Conservation (phyloP, 2,113 vertebrate species). For the Xiphophorus couchianus region DNA sequence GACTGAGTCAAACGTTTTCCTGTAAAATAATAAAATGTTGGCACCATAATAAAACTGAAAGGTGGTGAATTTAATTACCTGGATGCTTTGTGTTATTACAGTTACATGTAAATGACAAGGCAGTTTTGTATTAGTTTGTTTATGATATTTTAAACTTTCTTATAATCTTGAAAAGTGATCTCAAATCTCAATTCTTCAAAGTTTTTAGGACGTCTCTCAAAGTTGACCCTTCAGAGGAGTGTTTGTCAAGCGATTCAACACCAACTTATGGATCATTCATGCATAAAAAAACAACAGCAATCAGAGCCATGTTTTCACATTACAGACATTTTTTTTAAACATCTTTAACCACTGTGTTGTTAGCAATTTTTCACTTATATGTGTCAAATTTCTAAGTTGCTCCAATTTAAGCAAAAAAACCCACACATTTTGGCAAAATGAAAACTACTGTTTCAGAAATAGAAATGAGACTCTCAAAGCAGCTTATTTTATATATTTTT, state of each 20-base stretch:
- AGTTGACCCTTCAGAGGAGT: not conserved
- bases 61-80: not conserved
- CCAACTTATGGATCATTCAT: not conserved
- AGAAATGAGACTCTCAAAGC: not conserved
- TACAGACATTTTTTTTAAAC: not conserved
- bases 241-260: no score
- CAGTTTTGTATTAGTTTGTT: not conserved
- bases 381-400: not conserved
- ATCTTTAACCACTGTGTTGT: not conserved
- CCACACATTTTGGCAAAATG: not conserved
- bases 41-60: not conserved
- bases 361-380: not conserved
- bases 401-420: not conserved
- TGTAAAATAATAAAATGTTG: not conserved
- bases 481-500: not conserved
- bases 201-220: not conserved
- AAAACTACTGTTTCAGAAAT: not conserved
- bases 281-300: not conserved
- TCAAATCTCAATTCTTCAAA: not conserved
- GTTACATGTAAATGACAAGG: not conserved
- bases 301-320: not conserved
- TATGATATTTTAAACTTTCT: not conserved
- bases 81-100: not conserved
- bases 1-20: constrained; percentile 7
- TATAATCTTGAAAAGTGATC: not conserved